Base-by-base conservation (phyloP, 2,888 invertebrate species). In the Chloroclystis v-ata region DNA sequence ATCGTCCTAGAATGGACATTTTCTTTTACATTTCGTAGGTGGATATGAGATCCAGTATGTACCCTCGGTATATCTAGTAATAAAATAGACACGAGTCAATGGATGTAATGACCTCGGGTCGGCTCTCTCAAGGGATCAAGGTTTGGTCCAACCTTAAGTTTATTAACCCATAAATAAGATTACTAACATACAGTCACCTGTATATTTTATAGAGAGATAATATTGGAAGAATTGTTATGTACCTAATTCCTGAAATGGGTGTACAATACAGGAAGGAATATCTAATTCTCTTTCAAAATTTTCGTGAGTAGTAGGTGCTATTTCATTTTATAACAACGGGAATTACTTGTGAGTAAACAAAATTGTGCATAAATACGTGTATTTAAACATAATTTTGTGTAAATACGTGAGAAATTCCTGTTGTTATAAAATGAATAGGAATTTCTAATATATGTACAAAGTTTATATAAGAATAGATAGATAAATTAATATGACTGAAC, bases 71-170 rank as follows among this genome's bases (percentile, higher is more conserved):
- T 50, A 46, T 50, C 50, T 50, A 40, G 54, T 67, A 64, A 65
- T 71, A 67, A 70, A 70, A 65, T 65, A 67, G 64, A 63, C 56
- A 63, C 63, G 56, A 65, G 56, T 64, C 63, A 59, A 68, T 69
- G 64, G 64, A 60, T 63, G 66, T 69, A 70, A 69, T 65, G 69
- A 67, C 67, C 67, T 70, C 65, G 68, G 57, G 52, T 54, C 61
- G 59, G 54, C 62, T 57, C 52, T 56, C 68, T 55, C 52, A 41
- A 41, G 65, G 61, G 69, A 63, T 62, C 61, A 66, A 63, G 68
- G 63, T 69, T 67, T 67, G 64, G 66, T 63, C 60, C 63, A 69
- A 70, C 69, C 70, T 67, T 63, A 68, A 65, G 61, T 70, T 70
- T 70, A 70, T 64, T 69, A 65, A 61, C 68, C 61, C 47, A 56